A percentile compares a stretch with the other conserved stretches of the same genome.
These are phyloP conservation scores for Triplophysa yarkandensis DNA, from an alignment of 2,797 vertebrate species.

Conservation along the genomic window DNA sequence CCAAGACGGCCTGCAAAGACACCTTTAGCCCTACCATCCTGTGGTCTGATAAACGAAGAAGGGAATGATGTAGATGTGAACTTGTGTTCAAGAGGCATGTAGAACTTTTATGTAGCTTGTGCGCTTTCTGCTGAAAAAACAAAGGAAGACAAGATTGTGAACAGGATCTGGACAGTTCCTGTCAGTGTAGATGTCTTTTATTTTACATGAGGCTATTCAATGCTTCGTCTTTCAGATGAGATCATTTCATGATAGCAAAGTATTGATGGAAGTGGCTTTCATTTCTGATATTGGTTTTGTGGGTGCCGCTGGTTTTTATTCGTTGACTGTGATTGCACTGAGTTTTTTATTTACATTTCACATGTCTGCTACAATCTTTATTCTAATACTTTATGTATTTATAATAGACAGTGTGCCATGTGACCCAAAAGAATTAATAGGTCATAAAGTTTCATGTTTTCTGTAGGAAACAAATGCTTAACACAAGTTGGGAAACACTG, in stretches of 20 bases:
- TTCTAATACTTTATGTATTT: conserved; percentile 27
- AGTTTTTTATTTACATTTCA: conserved; percentile 41
- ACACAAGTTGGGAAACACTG: conserved; percentile 8
- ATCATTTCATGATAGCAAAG: conserved; percentile 35
- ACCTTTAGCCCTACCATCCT: conserved; percentile 62
- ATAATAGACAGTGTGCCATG: conserved; percentile 14
- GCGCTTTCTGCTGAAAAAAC: conserved; percentile 34
- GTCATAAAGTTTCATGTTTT: conserved; percentile 33
- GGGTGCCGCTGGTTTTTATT: conserved; percentile 26
- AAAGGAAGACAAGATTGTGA: not conserved
- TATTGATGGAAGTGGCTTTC: conserved; percentile 34
- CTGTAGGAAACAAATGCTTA: conserved; percentile 26
- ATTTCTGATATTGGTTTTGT: conserved; percentile 24
- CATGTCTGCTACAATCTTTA: conserved; percentile 30
- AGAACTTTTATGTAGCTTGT: conserved; percentile 9
- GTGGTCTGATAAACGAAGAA: conserved; percentile 70
- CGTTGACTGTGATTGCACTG: conserved; percentile 54
- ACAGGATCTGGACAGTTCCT: conserved; percentile 10
- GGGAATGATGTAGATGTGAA: conserved; percentile 21
- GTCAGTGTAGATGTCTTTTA: conserved; percentile 4
- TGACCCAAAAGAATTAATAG: conserved; percentile 8
- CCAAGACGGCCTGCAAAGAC: conserved; percentile 66
- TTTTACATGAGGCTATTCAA: conserved; percentile 16
- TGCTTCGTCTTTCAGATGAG: conserved; percentile 17
- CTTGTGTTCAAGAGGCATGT: conserved; percentile 10